Evolutionary conservation across 1,140 invertebrate species (phyloP).

Genomic region (Microplitis demolitor): DNA sequence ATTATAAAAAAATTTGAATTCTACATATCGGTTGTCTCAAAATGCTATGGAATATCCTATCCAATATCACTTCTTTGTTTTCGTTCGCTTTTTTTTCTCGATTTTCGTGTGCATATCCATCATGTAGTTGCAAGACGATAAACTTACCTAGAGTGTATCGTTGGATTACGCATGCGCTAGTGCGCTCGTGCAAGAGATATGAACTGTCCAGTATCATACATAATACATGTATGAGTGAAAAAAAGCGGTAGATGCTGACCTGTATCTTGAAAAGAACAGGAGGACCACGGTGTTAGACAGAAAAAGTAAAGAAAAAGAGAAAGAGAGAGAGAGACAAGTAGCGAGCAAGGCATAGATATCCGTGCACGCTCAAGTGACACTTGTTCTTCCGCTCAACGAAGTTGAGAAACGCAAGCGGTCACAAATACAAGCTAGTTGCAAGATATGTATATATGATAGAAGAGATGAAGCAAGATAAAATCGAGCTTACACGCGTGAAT

Average conservation of each 20-base stretch:
- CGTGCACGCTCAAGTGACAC: slow-evolving; percentile 4
- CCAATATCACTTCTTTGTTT: not conserved
- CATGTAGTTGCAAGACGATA: not conserved
- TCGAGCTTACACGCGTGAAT: slow-evolving; percentile 12
- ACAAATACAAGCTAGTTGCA: not conserved
- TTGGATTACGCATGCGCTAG: not conserved
- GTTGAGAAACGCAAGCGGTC: not conserved
- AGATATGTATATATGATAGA: slow-evolving; percentile 22
- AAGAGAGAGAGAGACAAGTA: not conserved
- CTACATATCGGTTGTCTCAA: too few relatives aligned
- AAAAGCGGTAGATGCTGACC: not conserved
- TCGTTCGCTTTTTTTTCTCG: not conserved
- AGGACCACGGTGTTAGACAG: not conserved
- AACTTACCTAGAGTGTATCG: not conserved
- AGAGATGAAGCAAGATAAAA: not conserved
- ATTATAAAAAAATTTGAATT: too few relatives aligned
- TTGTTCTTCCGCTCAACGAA: slow-evolving; percentile 19
- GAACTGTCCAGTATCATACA: not conserved
- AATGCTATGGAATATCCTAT: too few relatives aligned
- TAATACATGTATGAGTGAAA: not conserved
- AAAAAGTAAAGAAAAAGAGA: not conserved
- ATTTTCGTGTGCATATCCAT: too few relatives aligned
- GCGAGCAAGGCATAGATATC: not conserved
- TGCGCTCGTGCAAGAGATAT: slow-evolving; percentile 3
- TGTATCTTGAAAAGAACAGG: not conserved